Base-by-base conservation (phyloP, 2,797 vertebrate genomes). In the Halcyon badia region DNA sequence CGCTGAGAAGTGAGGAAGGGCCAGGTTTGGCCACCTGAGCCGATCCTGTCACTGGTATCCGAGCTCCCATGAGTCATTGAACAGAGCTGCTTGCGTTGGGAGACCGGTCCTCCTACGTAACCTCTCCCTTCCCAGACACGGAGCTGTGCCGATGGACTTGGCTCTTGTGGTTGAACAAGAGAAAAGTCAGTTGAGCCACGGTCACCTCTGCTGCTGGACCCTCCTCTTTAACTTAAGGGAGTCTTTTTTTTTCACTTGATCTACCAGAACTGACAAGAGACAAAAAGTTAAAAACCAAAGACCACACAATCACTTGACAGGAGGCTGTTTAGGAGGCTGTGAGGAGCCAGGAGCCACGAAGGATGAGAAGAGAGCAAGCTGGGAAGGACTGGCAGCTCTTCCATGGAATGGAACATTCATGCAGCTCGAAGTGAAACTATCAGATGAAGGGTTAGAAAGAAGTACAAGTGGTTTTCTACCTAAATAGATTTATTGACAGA, bases 31-130 rank as follows among this genome's bases (percentile, higher is more conserved):
- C 30, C 35, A 51, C 2, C 22, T 0, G 17, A 42, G 71, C 37
- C 42, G 60, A 51, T 5, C 8, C 1, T 1, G 33, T 26, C 69
- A 19, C 70, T 42, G 31, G 0, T 7, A 5, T 14, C 73, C 5
- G 31, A 68, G 51, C 17, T 28, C 21, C 54, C 12, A 10, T 20
- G 66, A 52, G 79, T 37, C 72, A 42, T 72, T 3, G 18, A 51
- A 14, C 10, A 35, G 46, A 44, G 39, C 21, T 22, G 33, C n/a
- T 30, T 8, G 33, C 49, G 20, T 3, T 10, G 54, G 58, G 61
- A 83, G 17, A 18, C 7, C 3, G 44, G 4, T 26, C 17, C 66
- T 88, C 37, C 85, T 17, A 30, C 71, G 57, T 16, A 1, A 16
- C 0, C 49, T 14, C 49, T 24, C 41, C 52, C 71, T 14, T 15